Conservation (phyloP, 2,113 vertebrate species). For the Aleadryas rufinucha region DNA sequence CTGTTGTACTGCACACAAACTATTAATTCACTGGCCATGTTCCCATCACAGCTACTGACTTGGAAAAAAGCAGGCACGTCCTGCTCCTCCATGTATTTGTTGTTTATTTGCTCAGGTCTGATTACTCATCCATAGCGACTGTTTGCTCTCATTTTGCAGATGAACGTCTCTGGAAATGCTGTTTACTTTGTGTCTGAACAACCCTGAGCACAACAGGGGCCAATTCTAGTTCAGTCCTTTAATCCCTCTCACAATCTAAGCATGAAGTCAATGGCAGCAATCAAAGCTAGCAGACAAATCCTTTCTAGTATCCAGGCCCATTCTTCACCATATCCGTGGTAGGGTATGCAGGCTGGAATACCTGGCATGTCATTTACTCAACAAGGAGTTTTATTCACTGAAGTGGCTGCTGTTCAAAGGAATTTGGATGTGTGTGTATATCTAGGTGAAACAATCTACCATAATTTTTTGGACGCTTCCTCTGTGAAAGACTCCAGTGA, state of each 20-base stretch:
- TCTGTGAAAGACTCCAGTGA: not conserved
- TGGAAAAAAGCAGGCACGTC: not conserved
- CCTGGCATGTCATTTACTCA: not conserved
- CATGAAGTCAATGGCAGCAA: not conserved
- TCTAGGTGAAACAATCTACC: not conserved
- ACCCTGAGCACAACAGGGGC: not conserved
- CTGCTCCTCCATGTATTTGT: not conserved
- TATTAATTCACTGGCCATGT: not conserved
- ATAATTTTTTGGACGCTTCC: not conserved
- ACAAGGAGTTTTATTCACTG: not conserved
- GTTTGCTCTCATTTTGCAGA: slow-evolving; percentile 2
- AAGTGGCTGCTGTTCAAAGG: not conserved
- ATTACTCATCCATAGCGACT: not conserved
- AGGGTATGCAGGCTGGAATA: not conserved
- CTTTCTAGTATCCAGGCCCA: not conserved
- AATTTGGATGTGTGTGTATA: not conserved
- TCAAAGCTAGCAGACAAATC: not conserved
- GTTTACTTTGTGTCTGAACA: not conserved
- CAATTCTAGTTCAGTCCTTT: not conserved
- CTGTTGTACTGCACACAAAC: not conserved
- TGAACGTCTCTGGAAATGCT: not conserved
- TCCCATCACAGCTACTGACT: not conserved
- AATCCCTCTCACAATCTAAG: not conserved
- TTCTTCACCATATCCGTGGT: not conserved
- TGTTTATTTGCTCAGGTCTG: slow-evolving; percentile 36